These are phyloP conservation scores for Meriones psammophilus DNA, from an alignment of 2,797 vertebrate genomes.

Conservation along the genomic window DNA sequence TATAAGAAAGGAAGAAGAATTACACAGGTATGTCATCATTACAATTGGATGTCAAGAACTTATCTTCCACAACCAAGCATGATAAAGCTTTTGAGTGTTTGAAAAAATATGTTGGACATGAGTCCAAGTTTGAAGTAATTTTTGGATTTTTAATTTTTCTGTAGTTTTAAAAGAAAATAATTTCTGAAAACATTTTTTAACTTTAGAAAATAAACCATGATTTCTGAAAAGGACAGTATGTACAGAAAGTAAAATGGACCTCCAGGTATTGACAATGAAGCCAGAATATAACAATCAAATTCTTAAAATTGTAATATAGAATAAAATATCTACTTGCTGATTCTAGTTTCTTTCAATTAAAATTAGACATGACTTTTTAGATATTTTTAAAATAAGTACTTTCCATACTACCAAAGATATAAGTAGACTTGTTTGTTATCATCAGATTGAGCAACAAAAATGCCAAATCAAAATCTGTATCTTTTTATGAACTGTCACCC, in stretches of 20 bases:
- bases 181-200: no score
- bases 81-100: conserved; percentile 68
- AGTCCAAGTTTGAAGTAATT: conserved; percentile 67
- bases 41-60: conserved; percentile 57
- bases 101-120: conserved; percentile 65
- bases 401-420: background rate
- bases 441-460: background rate
- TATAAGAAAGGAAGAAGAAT: conserved; percentile 61
- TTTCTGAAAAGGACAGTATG: background rate
- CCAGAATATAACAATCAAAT: background rate
- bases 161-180: background rate
- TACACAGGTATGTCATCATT: background rate
- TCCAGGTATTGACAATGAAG: background rate
- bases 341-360: background rate
- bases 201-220: background rate
- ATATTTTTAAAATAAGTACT: background rate
- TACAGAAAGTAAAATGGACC: conserved; percentile 3
- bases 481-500: background rate
- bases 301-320: background rate
- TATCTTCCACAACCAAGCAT: conserved; percentile 68
- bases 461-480: background rate
- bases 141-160: conserved; percentile 61
- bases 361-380: background rate
- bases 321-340: background rate
- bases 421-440: background rate